Percentiles rank a stretch among this genome's conserved stretches.
phyloP scores from a whole-genome alignment of 2,797 vertebrate species.

The Scyliorhinus canicula region DNA sequence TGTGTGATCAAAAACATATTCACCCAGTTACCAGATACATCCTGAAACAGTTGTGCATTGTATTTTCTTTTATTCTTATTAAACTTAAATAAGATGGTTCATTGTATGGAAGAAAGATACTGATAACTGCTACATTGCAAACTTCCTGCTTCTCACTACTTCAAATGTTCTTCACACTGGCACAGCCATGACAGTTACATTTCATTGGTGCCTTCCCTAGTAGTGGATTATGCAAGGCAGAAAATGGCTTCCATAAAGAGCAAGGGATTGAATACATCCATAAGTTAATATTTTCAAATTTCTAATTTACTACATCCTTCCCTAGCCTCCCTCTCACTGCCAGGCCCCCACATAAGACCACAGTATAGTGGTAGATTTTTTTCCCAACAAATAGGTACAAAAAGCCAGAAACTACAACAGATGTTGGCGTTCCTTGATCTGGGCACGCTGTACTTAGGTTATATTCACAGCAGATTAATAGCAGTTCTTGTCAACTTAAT shows the following conservation, averaged over 20 bases:
- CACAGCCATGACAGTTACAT: neutral
- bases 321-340: no score
- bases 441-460: neutral
- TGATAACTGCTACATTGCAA: neutral
- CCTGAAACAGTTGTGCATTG: neutral
- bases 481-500: slow-evolving; percentile 3
- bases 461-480: slow-evolving; percentile 23
- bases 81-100: neutral
- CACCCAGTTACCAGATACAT: neutral
- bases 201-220: neutral
- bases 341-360: neutral
- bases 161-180: neutral
- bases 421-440: neutral
- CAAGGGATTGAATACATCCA: neutral
- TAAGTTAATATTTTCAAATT: neutral
- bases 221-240: neutral
- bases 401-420: neutral
- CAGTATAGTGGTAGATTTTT: neutral
- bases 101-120: neutral
- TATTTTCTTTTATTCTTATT: neutral
- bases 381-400: neutral
- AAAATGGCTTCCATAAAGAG: neutral
- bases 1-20: neutral
- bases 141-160: neutral
- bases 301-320: neutral